Conservation (phyloP, 2,797 vertebrate genomes). For the Hoplostethus mediterraneus region DNA sequence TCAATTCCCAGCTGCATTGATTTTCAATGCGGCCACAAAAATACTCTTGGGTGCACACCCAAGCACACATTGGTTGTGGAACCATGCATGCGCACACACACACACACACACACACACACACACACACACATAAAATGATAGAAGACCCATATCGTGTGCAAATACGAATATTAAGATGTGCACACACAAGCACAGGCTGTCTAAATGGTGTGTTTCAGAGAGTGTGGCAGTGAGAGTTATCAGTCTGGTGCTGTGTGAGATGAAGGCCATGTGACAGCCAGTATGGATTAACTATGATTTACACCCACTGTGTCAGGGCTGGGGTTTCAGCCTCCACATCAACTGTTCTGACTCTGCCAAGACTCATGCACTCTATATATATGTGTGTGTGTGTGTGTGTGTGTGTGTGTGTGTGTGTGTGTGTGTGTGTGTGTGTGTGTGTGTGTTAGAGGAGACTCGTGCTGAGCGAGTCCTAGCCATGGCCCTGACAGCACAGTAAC, state of each 20-base stretch:
- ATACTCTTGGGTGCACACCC: slow-evolving; percentile 46
- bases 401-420: slow-evolving; percentile 1
- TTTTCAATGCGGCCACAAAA: slow-evolving; percentile 60
- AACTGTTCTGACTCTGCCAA: slow-evolving; percentile 25
- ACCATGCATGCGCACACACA: not conserved
- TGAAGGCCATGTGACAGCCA: slow-evolving; percentile 37
- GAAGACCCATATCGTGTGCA: not conserved
- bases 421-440: no score
- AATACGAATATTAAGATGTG: not conserved
- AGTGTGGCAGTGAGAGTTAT: slow-evolving; percentile 10
- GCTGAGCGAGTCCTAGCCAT: slow-evolving; percentile 18
- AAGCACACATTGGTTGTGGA: slow-evolving; percentile 29
- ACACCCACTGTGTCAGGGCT: slow-evolving; percentile 22
- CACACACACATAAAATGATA: not conserved
- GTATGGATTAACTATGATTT: slow-evolving; percentile 37
- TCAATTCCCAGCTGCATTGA: slow-evolving; percentile 72
- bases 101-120: not conserved
- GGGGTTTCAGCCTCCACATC: slow-evolving; percentile 18
- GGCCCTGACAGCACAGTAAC: slow-evolving; percentile 46
- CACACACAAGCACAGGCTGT: not conserved
- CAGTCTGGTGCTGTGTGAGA: slow-evolving; percentile 19
- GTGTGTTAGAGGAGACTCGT: slow-evolving; percentile 2
- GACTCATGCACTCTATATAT: slow-evolving; percentile 8
- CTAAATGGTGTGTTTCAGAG: not conserved
- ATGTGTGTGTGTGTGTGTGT: slow-evolving; percentile 1